phyloP scores from a whole-genome alignment of 2,797 vertebrate species.

The Crotalus adamanteus region DNA sequence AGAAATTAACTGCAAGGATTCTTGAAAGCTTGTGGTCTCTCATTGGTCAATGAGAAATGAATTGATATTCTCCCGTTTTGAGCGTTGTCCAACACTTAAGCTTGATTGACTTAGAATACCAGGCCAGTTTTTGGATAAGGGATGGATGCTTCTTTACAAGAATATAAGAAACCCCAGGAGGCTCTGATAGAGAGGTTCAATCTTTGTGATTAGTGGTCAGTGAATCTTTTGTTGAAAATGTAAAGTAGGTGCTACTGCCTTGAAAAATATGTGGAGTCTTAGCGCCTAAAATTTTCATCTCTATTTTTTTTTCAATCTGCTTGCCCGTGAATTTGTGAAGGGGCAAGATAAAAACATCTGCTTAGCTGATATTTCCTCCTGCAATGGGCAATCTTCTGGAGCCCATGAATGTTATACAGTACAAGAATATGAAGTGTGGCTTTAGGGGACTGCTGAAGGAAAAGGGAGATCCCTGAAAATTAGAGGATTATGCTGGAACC shows the following conservation, averaged over 20 bases:
- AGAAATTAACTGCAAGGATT: conserved; percentile 22
- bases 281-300: neutral
- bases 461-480: neutral
- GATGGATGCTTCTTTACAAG: neutral
- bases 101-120: neutral
- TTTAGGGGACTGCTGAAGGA: neutral
- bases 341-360: neutral
- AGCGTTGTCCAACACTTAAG: neutral
- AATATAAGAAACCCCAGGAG: neutral
- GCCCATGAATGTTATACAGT: neutral
- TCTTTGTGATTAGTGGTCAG: neutral
- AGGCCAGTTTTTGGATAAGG: neutral
- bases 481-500: neutral
- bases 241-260: neutral
- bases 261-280: neutral
- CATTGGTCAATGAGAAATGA: conserved; percentile 12
- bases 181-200: neutral
- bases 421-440: neutral
- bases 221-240: neutral
- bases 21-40: conserved; percentile 25
- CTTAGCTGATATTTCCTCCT: neutral
- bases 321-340: neutral
- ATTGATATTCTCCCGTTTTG: conserved; percentile 11
- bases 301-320: neutral
- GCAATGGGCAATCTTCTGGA: neutral